Evolutionary conservation across 2,888 invertebrate genomes (phyloP).

Genomic region (Hetaerina titia): DNA sequence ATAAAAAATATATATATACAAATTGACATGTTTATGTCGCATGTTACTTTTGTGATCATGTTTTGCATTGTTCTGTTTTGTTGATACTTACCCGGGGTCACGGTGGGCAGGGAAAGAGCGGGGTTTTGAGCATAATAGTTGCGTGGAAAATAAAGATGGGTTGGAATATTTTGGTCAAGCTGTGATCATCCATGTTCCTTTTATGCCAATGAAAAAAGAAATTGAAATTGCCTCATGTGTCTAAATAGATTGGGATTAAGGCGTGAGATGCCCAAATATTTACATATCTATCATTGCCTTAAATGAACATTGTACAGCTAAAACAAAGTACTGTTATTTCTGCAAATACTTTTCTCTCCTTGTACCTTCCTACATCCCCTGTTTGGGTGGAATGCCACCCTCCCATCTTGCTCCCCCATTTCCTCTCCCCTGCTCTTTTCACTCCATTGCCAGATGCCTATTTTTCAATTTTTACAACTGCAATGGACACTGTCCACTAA

Average conservation of each 20-base stretch:
- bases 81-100: slow-evolving; percentile 65
- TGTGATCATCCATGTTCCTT: slow-evolving; percentile 67
- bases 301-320: slow-evolving; percentile 70
- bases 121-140: slow-evolving; percentile 54
- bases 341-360: slow-evolving; percentile 67
- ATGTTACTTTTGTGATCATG: slow-evolving; percentile 67
- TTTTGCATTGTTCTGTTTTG: slow-evolving; percentile 67
- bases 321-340: slow-evolving; percentile 68
- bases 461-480: slow-evolving; percentile 72
- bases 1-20: slow-evolving; percentile 67
- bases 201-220: slow-evolving; percentile 51
- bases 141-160: slow-evolving; percentile 58
- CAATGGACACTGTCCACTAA: slow-evolving; percentile 71
- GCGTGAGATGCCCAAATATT: slow-evolving; percentile 70
- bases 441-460: slow-evolving; percentile 70
- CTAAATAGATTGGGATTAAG: slow-evolving; percentile 68
- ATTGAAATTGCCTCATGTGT: slow-evolving; percentile 58
- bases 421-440: slow-evolving; percentile 65
- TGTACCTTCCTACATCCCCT: slow-evolving; percentile 46
- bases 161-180: slow-evolving; percentile 64
- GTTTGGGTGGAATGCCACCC: background rate
- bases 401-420: slow-evolving; percentile 65
- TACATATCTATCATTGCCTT: slow-evolving; percentile 72
- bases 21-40: slow-evolving; percentile 66
- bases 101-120: slow-evolving; percentile 67